Conservation (phyloP, 2,888 invertebrate genomes). For the Fragum sueziense region DNA sequence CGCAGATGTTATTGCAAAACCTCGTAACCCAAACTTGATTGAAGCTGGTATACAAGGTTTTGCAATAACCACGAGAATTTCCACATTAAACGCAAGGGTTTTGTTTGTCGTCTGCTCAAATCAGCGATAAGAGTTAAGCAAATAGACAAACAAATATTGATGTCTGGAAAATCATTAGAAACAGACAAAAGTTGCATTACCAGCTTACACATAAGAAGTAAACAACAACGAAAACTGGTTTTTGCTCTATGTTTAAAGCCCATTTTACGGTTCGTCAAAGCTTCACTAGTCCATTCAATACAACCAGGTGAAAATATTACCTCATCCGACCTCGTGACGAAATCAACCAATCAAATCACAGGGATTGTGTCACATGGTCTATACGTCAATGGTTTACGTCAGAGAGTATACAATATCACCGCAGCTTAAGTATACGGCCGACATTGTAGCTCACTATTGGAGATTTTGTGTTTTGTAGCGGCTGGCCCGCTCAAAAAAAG, state of each 20-base stretch:
- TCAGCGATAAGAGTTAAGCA: too few relatives aligned
- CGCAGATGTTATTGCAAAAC: too few relatives aligned
- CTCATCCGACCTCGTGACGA: slow-evolving; percentile 16
- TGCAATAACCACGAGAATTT: too few relatives aligned
- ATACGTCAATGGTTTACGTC: slow-evolving; percentile 30
- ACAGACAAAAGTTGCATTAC: not conserved
- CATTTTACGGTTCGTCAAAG: not conserved
- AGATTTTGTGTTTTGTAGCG: slow-evolving; percentile 56
- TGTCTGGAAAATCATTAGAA: too few relatives aligned
- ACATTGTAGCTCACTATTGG: slow-evolving; percentile 44
- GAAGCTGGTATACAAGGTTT: too few relatives aligned
- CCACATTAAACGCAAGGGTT: too few relatives aligned
- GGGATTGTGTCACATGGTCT: not conserved
- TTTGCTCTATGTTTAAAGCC: not conserved
- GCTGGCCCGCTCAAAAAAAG: slow-evolving; percentile 71
- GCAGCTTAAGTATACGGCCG: slow-evolving; percentile 19
- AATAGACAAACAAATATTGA: too few relatives aligned
- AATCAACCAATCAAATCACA: slow-evolving; percentile 3
- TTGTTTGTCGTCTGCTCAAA: not conserved
- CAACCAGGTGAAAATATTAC: slow-evolving; percentile 26
- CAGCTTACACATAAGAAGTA: not conserved
- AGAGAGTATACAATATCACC: slow-evolving; percentile 21
- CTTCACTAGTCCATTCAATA: slow-evolving; percentile 2
- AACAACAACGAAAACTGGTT: not conserved
- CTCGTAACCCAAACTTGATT: too few relatives aligned